Evolutionary conservation across 37 sponge, comb jelly and placozoan species (phyloP), one percentile per base, ranked within the genome.

Genomic region (Hexactinellida sp.): DNA sequence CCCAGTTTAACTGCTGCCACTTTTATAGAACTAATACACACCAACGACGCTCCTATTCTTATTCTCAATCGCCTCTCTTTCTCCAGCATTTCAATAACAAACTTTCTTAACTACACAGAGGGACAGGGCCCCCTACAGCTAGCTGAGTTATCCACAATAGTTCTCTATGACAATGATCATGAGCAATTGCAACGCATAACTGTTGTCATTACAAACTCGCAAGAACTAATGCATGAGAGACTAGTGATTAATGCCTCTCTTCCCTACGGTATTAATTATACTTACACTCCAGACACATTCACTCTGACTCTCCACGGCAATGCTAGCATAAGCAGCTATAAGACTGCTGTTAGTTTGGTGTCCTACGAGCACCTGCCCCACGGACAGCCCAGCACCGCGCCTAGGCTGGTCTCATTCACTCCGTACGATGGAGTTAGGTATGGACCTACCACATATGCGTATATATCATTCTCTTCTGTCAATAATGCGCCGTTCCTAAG

Each of bases 401-500:
- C 93, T 34, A 85, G 96, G 38, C 54, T 13, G 7, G 82, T 95
- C n/a, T 83, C 86, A 47, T 95, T 95, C 71, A 87, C 90, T 21
- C 89, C 91, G 0, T 86, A 85, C 85, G 96, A 95, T 87, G 96
- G 96, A 30, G 83, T 36, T 0, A 38, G 55, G 39, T 0, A 87
- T 28, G 91, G 96, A 0, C 37, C 10, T 0, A 84, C 92, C 0
- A 85, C 89, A 24, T 35, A 90, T 83, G 88, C 91, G 7, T 38
- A 86, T 10, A 86, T 95, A 21, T 86, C 90, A 36, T 95, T 95
- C 54, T 39, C 85, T 0, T 37, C 90, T 25, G 88, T 95, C 38
- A 95, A 95, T 88, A 92, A 95, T 54, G 87, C 90, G 0, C 88
- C 96, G 34, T 82, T 91, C 30, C 87, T 91, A 1, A 90, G 92